Evolutionary conservation across 2,888 invertebrate species (phyloP), one percentile per base, ranked within the genome.

Genomic region (Morpho deidamia): DNA sequence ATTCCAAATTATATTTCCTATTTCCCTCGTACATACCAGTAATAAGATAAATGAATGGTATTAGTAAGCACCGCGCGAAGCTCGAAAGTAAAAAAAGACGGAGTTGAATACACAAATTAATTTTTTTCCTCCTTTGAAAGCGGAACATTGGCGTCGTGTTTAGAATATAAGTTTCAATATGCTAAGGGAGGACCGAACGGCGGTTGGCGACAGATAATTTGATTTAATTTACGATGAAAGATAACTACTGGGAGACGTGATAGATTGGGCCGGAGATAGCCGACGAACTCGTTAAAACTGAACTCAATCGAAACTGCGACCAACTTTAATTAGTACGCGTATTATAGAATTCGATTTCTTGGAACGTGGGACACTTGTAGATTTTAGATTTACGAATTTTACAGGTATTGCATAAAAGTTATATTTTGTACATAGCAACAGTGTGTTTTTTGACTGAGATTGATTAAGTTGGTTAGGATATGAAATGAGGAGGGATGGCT

Each of bases 221-320:
- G 68, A 76, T 72, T 75, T 78, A 82, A 83, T 83, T 82, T 83
- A 83, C 74, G 78, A 76, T 73, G 61, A 59, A 63, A 64, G 81
- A 81, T 81, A 79, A 78, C 71, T 66, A 66, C 59, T 61, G 61
- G 57, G 66, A 56, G 60, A 64, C 68, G 67, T 76, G 74, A 77
- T 70, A 79, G 81, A 81, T 83, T 66, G 53, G 44, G 47, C 39
- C 37, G 65, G 56, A 72, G 76, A 77, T 78, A 76, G 62, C 64
- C 63, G 56, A 60, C 53, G 55, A 64, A 67, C 66, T 70, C 68
- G 66, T 74, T 71, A 69, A 66, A 64, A 61, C 45, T 64, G 63
- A 58, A 44, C 47, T 65, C 68, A 66, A 69, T 70, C 65, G 67
- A 62, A 66, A 63, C 58, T 56, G 59, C 41, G 23, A 23, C 23